Evolutionary conservation across 2,888 invertebrate species (phyloP).

Genomic region (Pristionchus entomophagus): DNA sequence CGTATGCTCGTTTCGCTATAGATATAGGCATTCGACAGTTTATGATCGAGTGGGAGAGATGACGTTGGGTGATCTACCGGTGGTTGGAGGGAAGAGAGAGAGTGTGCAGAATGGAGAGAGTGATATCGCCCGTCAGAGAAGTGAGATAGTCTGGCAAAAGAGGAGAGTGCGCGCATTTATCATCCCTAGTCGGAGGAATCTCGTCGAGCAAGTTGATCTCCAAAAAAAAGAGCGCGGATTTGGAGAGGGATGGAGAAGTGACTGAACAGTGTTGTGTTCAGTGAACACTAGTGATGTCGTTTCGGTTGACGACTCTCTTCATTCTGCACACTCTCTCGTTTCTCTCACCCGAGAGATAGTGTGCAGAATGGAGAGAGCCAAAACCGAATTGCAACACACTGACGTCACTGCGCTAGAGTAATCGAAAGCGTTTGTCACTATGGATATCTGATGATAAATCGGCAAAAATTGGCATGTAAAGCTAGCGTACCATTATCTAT

Average conservation of each 20-base stretch:
- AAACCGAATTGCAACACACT: no score
- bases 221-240: not conserved
- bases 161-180: not conserved
- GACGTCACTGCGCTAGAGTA: not conserved
- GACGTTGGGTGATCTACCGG: not conserved
- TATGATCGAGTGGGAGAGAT: no score
- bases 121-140: not conserved
- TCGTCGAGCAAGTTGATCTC: not conserved
- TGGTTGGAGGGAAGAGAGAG: not conserved
- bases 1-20: not conserved
- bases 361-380: no score
- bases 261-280: no score
- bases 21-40: no score
- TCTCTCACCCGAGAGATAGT: no score
- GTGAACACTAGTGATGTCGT: no score
- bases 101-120: not conserved
- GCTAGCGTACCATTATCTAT: no score
- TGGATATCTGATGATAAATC: no score
- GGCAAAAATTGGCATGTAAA: no score
- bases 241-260: not conserved
- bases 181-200: not conserved
- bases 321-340: no score
- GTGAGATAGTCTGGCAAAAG: not conserved
- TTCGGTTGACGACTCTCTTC: no score
- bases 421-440: not conserved